Evolutionary conservation across 2,113 vertebrate genomes (phyloP), one percentile per base, ranked within the genome.

Genomic region (Clinocottus analis): DNA sequence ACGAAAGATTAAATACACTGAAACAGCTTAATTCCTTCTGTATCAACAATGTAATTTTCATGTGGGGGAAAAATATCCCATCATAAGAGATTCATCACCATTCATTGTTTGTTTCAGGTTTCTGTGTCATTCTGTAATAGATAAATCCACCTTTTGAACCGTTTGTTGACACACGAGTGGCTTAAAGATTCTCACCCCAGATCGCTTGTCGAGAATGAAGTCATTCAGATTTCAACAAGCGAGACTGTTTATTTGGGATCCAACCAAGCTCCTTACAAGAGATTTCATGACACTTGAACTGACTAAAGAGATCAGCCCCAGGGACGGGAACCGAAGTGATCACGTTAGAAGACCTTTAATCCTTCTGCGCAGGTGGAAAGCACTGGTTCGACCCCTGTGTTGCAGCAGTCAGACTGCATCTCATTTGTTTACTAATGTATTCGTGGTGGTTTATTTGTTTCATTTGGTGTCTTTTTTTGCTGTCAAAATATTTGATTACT

Each of bases 231-330:
- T 72, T 60, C 59, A 82, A 65, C 47, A 71, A 82, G 67, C 29
- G 11, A 68, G 63, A 76, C 47, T 77, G 79, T 86, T 80, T 78
- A 72, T 85, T 84, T 92, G 79, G 78, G 61, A 82, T 79, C 33
- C 65, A 43, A 62, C 66, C 83, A 92, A 90, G 82, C 89, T 88
- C 45, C 87, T 90, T 88, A 90, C 67, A 71, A 64, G 80, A 81
- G 87, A 77, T 88, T 90, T 89, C 75, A 81, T 88, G 84, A 85
- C 83, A 79, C 77, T 88, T 89, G 79, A 73, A 79, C 83, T 72
- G 61, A 76, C 83, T 85, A 84, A 92, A 87, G 75, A 60, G 85
- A 89, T 90, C 78, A 90, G 56, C 51, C 43, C 0, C 17, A 16
- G 25, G 17, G 33, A 69, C 31, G 56, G 64, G 37, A 59, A 79